Conservation (phyloP, 2,888 invertebrate species). For the Geotrupes spiniger region DNA sequence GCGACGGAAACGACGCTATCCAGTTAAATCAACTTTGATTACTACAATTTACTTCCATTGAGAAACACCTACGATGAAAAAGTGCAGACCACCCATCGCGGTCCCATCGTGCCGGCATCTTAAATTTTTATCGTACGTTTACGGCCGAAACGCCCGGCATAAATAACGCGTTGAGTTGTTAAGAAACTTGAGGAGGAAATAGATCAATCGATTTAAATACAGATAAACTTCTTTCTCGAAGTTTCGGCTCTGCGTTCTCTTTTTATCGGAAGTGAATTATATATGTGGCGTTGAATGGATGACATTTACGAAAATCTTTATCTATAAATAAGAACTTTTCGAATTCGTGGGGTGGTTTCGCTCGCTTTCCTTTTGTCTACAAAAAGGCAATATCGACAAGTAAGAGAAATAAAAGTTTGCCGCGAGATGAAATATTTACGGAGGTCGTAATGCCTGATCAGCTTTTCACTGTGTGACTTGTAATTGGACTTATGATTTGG, state of each 20-base stretch:
- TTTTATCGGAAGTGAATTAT: not conserved
- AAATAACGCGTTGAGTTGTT: conserved; percentile 4
- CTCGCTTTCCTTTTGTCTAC: too few relatives aligned
- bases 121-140: not conserved
- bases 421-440: too few relatives aligned
- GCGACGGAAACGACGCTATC: too few relatives aligned
- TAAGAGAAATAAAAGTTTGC: not conserved
- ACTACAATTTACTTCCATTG: too few relatives aligned
- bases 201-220: conserved; percentile 6
- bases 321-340: not conserved
- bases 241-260: not conserved
- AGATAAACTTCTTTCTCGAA: conserved; percentile 4
- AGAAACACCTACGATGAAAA: too few relatives aligned
- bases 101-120: not conserved
- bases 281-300: not conserved
- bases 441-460: too few relatives aligned
- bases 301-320: not conserved
- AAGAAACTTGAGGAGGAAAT: conserved; percentile 5
- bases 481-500: too few relatives aligned
- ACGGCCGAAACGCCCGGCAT: conserved; percentile 4
- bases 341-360: too few relatives aligned
- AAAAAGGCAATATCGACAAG: too few relatives aligned
- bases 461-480: too few relatives aligned
- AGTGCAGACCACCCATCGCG: conserved; percentile 3
- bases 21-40: too few relatives aligned